Evolutionary conservation across 2,113 vertebrate genomes (phyloP).

Genomic region (Chloebia gouldiae): DNA sequence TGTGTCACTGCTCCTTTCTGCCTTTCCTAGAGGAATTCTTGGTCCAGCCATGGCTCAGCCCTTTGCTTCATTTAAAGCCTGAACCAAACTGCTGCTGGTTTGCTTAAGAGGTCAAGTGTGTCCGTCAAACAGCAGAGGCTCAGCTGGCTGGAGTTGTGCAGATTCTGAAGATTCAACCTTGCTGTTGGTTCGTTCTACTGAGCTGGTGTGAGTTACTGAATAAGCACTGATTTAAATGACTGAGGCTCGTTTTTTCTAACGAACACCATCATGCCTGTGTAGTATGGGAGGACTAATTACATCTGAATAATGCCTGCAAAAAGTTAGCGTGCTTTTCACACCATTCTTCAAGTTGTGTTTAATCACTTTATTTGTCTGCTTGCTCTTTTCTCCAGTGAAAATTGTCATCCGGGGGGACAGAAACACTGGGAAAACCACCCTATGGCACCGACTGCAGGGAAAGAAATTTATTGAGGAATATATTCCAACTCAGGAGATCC

Average conservation of each 20-base stretch:
- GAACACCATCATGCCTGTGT: background rate
- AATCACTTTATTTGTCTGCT: background rate
- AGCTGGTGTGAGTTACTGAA: background rate
- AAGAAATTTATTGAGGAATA: constrained; percentile 97
- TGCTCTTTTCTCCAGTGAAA: constrained; percentile 84
- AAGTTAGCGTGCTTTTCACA: background rate
- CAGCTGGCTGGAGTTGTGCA: background rate
- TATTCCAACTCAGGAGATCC: constrained; percentile 98
- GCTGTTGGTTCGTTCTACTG: background rate
- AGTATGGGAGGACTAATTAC: background rate
- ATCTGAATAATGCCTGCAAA: background rate
- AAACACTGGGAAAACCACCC: constrained; percentile 95
- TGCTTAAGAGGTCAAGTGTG: background rate
- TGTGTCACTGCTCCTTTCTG: background rate
- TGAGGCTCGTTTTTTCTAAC: background rate
- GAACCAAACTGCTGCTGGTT: background rate
- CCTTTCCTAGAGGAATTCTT: background rate
- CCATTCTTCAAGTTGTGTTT: background rate
- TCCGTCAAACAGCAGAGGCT: background rate
- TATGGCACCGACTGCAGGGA: constrained; percentile 97
- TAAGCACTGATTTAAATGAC: background rate
- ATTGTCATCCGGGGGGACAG: constrained; percentile 97
- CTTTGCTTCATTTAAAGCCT: background rate
- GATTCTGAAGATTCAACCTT: background rate
- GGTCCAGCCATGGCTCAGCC: background rate